Percentiles rank a stretch among this genome's conserved stretches.
These are phyloP conservation scores for Pelvicachromis taeniatus DNA, from an alignment of 2,113 vertebrate genomes.

Conservation along the genomic window DNA sequence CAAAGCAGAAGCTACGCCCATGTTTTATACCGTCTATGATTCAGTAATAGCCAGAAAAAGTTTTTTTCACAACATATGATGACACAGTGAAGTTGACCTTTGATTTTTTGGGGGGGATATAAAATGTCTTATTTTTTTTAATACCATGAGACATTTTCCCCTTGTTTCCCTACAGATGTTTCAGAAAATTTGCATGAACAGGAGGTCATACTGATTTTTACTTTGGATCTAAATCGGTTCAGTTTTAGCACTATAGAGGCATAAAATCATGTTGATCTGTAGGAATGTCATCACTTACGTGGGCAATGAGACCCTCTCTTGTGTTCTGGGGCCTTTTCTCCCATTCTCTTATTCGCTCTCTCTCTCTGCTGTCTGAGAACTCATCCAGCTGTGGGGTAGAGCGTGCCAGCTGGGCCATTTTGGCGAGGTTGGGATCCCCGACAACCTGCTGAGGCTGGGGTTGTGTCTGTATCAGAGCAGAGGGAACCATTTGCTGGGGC, in stretches of 20 bases:
- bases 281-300: conserved; percentile 23
- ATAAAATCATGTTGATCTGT: neutral
- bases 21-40: neutral
- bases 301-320: conserved; percentile 46
- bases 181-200: neutral
- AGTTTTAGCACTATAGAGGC: neutral
- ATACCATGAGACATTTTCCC: no score
- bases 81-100: neutral
- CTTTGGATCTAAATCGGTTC: neutral
- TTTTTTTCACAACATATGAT: neutral
- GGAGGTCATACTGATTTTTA: neutral
- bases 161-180: neutral
- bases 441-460: neutral
- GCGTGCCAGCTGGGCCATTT: conserved; percentile 60
- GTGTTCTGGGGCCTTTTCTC: conserved; percentile 43
- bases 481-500: neutral
- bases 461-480: neutral
- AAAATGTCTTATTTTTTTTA: no score
- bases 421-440: conserved; percentile 41
- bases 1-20: neutral
- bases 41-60: neutral
- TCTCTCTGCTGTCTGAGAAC: conserved; percentile 7
- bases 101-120: neutral
- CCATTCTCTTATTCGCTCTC: conserved; percentile 27
- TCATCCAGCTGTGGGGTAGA: conserved; percentile 69